phyloP scores from a whole-genome alignment of 2,888 invertebrate genomes.

The Enoplolaimus lenunculus region DNA sequence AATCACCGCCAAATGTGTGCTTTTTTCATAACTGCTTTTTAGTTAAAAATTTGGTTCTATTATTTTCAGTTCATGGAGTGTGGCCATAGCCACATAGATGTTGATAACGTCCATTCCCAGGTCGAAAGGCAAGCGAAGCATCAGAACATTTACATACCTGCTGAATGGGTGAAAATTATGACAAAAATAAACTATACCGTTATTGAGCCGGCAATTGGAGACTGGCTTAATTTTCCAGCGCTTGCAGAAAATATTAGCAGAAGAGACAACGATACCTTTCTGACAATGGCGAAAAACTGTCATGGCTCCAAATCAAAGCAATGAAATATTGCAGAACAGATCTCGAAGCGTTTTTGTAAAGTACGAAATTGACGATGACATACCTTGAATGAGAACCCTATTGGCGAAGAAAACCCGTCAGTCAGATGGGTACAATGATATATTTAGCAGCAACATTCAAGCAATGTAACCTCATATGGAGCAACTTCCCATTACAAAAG shows the following conservation, averaged over 20 bases:
- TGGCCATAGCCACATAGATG: background rate
- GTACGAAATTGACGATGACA: background rate
- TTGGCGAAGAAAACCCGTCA: no score
- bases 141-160: background rate
- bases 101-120: background rate
- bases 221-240: conserved; percentile 6
- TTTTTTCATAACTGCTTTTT: no score
- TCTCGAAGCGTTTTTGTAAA: background rate
- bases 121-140: background rate
- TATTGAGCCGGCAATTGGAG: background rate
- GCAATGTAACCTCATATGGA: no score
- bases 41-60: no score
- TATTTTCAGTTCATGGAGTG: background rate
- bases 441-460: no score
- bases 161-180: background rate
- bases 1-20: no score
- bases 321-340: background rate
- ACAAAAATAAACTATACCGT: background rate
- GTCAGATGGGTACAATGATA: no score
- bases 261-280: background rate
- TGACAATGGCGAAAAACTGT: background rate
- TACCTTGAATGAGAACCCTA: background rate
- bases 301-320: conserved; percentile 2
- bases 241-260: background rate
- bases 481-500: no score